Evolutionary conservation across 1,140 invertebrate species (phyloP), one percentile per base, ranked within the genome.

Genomic region (Gryllus bimaculatus): DNA sequence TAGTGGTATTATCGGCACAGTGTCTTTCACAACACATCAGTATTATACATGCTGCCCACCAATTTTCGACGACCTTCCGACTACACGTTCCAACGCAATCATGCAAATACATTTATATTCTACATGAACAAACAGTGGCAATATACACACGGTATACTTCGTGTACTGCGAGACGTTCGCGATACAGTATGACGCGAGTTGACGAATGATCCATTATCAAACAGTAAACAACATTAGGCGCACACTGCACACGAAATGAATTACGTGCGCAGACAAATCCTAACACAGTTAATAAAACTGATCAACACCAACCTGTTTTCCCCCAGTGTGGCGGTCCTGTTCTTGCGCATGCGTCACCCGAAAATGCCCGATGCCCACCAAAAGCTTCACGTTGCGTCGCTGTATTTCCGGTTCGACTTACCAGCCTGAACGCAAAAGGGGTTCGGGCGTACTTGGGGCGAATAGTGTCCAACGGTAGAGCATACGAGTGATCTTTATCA

Each of bases 231-330:
- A 66, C 18, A 66, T 66, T 66, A 66, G 54, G 10, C 54, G 18
- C 18, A 66, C 54, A 66, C 54, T 10, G 54, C 54, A 66, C 7
- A 18, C 54, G 18, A 13, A 66, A 13, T 66, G 18, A 66, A 18
- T 18, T 66, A 3, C 54, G 3, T 13, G 54, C 54, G 18, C 10
- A 13, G 18, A 13, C 10, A 66, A 18, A 66, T 13, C 18, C 18
- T 66, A 18, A 18, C 18, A 10, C 18, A 77, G 48, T 20, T 48
- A 47, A n/a, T 48, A 48, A 48, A 77, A 20, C 48, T 77, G 48
- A 77, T 54, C 47, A 77, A 77, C 76, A 48, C 76, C 76, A 77
- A 77, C 76, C 76, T 77, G 76, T 77, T 77, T 77, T 77, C 47
- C 76, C 21, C 76, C 47, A 77, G 47, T 77, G 76, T 77, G 76